Percentiles rank a stretch among this genome's conserved stretches.
phyloP scores from a whole-genome alignment of 1,140 invertebrate genomes.

The Drosophila prosaltans region DNA sequence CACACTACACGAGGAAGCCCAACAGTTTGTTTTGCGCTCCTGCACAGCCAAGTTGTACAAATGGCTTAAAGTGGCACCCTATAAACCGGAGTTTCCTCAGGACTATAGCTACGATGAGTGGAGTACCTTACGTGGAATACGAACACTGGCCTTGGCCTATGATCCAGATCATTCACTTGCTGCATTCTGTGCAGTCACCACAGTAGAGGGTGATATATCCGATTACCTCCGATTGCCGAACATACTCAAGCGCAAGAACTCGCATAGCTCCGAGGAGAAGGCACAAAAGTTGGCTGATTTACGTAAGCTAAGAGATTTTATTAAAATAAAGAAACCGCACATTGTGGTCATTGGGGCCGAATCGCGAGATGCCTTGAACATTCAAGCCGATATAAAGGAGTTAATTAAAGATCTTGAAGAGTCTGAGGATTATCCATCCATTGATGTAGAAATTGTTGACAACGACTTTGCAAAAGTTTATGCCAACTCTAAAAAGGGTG shows the following conservation, averaged over 20 bases:
- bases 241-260: slow-evolving; percentile 92
- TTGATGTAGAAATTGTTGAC: slow-evolving; percentile 95
- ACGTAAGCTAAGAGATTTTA: slow-evolving; percentile 92
- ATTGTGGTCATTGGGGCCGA: slow-evolving; percentile 95
- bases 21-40: slow-evolving; percentile 93
- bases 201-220: slow-evolving; percentile 94
- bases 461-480: slow-evolving; percentile 96
- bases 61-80: slow-evolving; percentile 96
- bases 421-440: slow-evolving; percentile 93
- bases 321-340: slow-evolving; percentile 96
- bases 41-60: slow-evolving; percentile 94
- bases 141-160: slow-evolving; percentile 95
- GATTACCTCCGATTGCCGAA: slow-evolving; percentile 95
- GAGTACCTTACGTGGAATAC: slow-evolving; percentile 92
- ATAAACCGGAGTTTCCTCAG: slow-evolving; percentile 85
- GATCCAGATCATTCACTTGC: slow-evolving; percentile 93
- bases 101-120: slow-evolving; percentile 95
- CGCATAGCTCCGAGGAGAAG: slow-evolving; percentile 89
- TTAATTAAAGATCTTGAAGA: slow-evolving; percentile 90
- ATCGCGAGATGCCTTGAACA: slow-evolving; percentile 92
- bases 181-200: slow-evolving; percentile 94
- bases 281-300: slow-evolving; percentile 91
- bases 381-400: slow-evolving; percentile 93
- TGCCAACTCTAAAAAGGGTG: slow-evolving; percentile 94
- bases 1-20: slow-evolving; percentile 93